phyloP scores from a whole-genome alignment of 2,113 vertebrate genomes.

The Spea bombifrons region DNA sequence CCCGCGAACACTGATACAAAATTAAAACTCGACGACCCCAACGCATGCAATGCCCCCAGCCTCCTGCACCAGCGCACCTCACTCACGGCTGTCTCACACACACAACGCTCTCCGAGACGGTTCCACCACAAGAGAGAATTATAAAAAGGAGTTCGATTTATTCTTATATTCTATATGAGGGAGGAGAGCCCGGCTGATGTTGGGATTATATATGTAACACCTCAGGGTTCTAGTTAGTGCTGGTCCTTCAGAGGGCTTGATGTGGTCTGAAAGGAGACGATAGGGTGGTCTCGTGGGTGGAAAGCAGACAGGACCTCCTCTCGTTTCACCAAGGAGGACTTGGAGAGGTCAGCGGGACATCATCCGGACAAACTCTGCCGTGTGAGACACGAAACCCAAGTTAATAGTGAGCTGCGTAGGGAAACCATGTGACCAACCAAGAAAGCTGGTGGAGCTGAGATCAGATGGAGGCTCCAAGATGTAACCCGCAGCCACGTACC shows the following conservation, averaged over 20 bases:
- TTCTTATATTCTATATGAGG: neutral
- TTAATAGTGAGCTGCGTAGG: slow-evolving; percentile 3
- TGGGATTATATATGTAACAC: neutral
- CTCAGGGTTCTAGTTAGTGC: neutral
- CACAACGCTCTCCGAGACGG: neutral
- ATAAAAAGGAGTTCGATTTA: slow-evolving; percentile 22
- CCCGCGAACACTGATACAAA: too few species aligned
- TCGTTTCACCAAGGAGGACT: neutral
- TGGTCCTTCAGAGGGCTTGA: neutral
- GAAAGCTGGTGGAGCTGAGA: neutral
- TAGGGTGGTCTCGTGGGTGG: neutral
- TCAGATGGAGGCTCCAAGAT: too few species aligned
- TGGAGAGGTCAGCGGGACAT: slow-evolving; percentile 49
- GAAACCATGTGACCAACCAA: neutral
- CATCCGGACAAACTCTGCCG: slow-evolving; percentile 53
- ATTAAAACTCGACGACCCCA: too few species aligned
- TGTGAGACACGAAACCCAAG: neutral
- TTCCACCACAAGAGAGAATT: neutral
- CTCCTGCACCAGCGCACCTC: neutral
- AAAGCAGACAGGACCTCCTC: neutral
- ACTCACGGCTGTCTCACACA: neutral
- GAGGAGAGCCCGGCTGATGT: neutral
- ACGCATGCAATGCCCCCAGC: too few species aligned
- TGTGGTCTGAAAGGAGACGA: neutral
- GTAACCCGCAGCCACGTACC: slow-evolving; percentile 55